Base-by-base conservation (phyloP, 1,140 invertebrate species). In the Drosophila sulfurigaster region DNA sequence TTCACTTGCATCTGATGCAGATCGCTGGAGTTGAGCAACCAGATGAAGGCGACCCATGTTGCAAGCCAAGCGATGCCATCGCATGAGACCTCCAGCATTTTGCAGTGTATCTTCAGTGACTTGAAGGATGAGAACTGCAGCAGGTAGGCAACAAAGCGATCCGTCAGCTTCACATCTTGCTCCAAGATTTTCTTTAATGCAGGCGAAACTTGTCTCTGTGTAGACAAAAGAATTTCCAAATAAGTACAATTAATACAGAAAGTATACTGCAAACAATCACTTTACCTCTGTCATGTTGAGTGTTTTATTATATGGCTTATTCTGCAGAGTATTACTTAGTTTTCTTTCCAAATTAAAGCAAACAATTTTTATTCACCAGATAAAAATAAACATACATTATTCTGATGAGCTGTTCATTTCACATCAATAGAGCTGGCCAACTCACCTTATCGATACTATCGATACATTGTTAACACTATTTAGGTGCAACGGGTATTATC, bases 1-100 rank as follows among this genome's bases (percentile, higher is more conserved):
- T 98, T 98, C 0, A 98, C 94, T 94, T 97, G 95, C 93, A 97
- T 94, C 93, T 97, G 95, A 89, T 97, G 95, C 13, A 96, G 70
- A 96, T 95, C 49, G 95, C 95, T 28, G 93, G 94, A 86, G 59
- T 76, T 90, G n/a, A 81, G 10, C 8, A 91, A 35, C 95, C 96
- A 97, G 60, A 97, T 95, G 49, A 96, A 95, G 1, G 95, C 94
- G 4, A 97, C 92, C 94, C 95, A 96, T 4, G 94, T 94, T 5
- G 94, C 93, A 15, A 98, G 91, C 98, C 98, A 99, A 5, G 95
- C 94, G 66, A 98, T 94, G n/a, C 97, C 97, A 94, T 98, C 96
- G 85, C 97, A 98, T 3, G 97, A 97, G 83, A 96, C 95, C 94
- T 97, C 96, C 41, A 97, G 93, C 49, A 94, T 92, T 93, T 94